phyloP scores from a whole-genome alignment of 2,888 invertebrate species.

The Apamea epomidion region DNA sequence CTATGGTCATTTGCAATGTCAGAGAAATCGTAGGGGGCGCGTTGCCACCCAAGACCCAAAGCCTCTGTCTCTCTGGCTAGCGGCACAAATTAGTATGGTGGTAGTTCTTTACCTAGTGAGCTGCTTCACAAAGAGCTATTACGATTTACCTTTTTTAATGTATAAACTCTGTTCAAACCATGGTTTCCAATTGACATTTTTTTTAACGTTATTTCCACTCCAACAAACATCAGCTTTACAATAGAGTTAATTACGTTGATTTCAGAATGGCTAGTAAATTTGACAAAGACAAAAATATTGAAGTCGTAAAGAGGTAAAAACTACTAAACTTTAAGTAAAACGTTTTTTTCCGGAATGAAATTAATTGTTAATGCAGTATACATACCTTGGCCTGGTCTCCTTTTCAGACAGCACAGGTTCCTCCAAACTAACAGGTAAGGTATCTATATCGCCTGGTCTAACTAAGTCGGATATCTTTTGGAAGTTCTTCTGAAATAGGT shows the following conservation, averaged over 20 bases:
- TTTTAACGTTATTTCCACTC: background rate
- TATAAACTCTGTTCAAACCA: background rate
- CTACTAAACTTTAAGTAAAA: too few species aligned
- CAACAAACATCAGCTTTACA: background rate
- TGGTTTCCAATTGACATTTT: background rate
- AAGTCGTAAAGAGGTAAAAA: background rate
- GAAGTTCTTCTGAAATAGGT: constrained; percentile 89
- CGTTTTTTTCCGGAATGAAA: too few species aligned
- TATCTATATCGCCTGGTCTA: constrained; percentile 81
- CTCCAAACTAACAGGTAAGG: constrained; percentile 73
- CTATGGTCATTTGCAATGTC: background rate
- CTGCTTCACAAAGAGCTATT: too few species aligned
- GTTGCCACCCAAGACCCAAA: background rate
- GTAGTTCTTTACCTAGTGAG: too few species aligned
- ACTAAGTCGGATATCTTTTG: constrained; percentile 88
- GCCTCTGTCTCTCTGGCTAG: background rate
- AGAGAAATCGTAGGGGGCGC: background rate
- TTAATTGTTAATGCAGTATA: background rate
- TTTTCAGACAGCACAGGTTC: constrained; percentile 79
- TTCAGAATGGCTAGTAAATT: background rate
- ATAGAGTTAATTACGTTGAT: background rate
- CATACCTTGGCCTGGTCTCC: constrained; percentile 82
- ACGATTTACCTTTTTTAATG: too few species aligned
- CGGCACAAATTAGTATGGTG: background rate
- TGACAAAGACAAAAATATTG: background rate